Conservation (phyloP, 1,140 invertebrate genomes). For the Zaprionus lachaisei region DNA sequence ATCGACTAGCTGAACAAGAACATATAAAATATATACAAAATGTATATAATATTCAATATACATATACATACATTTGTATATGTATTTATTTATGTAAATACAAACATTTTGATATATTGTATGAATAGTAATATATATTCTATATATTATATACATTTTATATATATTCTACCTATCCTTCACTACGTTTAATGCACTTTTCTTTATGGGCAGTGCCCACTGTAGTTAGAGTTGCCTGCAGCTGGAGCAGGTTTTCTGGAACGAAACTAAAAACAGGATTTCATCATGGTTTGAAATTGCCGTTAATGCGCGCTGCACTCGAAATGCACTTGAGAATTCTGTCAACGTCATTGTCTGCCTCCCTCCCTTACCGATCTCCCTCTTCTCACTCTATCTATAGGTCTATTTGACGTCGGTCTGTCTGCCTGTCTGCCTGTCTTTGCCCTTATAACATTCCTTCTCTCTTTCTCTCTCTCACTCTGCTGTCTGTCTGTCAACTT, state of each 20-base stretch:
- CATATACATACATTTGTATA: too few relatives aligned
- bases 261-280: slow-evolving; percentile 18
- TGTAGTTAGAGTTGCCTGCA: slow-evolving; percentile 4
- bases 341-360: not conserved
- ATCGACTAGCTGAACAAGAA: not conserved
- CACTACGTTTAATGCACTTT: not conserved
- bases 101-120: too few relatives aligned
- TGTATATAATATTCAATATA: too few relatives aligned
- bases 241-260: slow-evolving; percentile 19
- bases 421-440: slow-evolving; percentile 1
- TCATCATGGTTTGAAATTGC: slow-evolving; percentile 19
- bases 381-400: not conserved
- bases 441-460: not conserved
- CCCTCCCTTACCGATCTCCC: not conserved
- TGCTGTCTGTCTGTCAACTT: not conserved
- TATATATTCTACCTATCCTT: too few relatives aligned
- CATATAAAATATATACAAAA: not conserved
- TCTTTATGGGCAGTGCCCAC: not conserved
- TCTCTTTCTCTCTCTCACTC: not conserved
- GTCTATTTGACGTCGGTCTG: not conserved
- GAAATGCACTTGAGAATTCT: slow-evolving; percentile 9
- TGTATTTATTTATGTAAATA: too few relatives aligned
- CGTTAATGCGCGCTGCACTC: slow-evolving; percentile 16
- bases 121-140: too few relatives aligned
- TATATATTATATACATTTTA: too few relatives aligned